Evolutionary conservation across 2,797 vertebrate species (phyloP).

Genomic region (Cynopterus sphinx): DNA sequence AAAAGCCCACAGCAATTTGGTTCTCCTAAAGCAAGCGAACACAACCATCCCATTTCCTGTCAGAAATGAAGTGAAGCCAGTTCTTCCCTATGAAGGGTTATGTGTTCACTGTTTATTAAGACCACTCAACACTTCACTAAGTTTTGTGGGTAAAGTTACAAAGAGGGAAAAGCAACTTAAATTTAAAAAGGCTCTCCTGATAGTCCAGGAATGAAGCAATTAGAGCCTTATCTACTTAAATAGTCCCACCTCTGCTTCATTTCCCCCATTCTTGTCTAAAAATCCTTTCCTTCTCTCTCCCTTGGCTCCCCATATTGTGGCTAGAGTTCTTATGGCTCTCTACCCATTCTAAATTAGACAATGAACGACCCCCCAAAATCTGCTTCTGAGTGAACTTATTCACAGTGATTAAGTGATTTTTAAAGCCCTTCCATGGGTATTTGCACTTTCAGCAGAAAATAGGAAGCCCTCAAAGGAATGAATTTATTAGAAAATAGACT

Average conservation of each 20-base stretch:
- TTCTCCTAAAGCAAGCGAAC: background rate
- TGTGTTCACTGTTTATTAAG: background rate
- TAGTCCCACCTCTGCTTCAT: background rate
- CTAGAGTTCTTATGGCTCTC: background rate
- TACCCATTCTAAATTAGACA: background rate
- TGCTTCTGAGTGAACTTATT: background rate
- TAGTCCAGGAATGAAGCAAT: slow-evolving; percentile 51
- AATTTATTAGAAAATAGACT: background rate
- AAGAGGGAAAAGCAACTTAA: slow-evolving; percentile 29
- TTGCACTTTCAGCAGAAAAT: slow-evolving; percentile 21
- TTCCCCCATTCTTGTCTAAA: background rate
- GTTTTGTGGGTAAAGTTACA: slow-evolving; percentile 7
- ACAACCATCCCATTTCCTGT: background rate
- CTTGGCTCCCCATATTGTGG: background rate
- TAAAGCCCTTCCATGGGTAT: background rate
- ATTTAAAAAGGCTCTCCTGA: slow-evolving; percentile 57
- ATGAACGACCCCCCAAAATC: background rate
- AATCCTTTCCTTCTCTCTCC: background rate
- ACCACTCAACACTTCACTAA: slow-evolving; percentile 6
- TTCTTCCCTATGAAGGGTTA: background rate
- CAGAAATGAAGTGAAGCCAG: background rate
- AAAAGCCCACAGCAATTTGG: background rate
- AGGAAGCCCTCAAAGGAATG: background rate
- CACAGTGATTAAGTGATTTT: background rate
- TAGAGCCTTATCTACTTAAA: slow-evolving; percentile 37